A percentile compares a stretch with the other conserved stretches of the same genome.
Conservation (phyloP, 2,797 vertebrate species). For the Nannoperca obscura region DNA sequence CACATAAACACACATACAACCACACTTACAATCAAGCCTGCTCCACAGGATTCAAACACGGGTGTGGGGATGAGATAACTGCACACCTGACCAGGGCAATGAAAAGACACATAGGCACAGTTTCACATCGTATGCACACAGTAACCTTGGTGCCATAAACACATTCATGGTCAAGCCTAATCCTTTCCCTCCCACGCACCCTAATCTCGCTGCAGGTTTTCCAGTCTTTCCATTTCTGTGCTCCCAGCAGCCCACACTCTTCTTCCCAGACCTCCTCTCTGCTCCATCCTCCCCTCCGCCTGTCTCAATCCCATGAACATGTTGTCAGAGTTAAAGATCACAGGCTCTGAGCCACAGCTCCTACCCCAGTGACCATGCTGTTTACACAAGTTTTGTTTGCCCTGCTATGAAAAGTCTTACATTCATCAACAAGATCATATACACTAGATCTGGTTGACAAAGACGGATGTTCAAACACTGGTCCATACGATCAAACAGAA, state of each 20-base stretch:
- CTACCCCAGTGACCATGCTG: constrained; percentile 32
- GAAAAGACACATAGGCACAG: constrained; percentile 63
- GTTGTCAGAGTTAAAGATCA: constrained; percentile 57
- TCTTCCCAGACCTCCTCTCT: constrained; percentile 62
- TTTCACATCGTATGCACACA: constrained; percentile 55
- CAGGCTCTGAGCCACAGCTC: constrained; percentile 40
- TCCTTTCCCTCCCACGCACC: constrained; percentile 72
- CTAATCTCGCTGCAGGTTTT: constrained; percentile 68
- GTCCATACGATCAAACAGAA: background rate
- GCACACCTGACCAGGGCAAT: constrained; percentile 63
- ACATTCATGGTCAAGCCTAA: constrained; percentile 51
- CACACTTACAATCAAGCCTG: constrained; percentile 68
- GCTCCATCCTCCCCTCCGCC: constrained; percentile 49
- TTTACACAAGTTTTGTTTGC: constrained; percentile 56
- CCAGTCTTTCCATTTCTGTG: constrained; percentile 74
- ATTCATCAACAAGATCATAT: constrained; percentile 38
- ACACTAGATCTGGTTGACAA: constrained; percentile 14
- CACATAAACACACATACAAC: constrained; percentile 57
- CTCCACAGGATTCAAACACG: constrained; percentile 72
- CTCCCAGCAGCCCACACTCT: constrained; percentile 61
- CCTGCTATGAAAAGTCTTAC: constrained; percentile 37
- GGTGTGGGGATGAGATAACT: constrained; percentile 69
- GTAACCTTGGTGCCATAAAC: constrained; percentile 72
- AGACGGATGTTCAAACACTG: constrained; percentile 15
- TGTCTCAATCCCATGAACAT: constrained; percentile 24